Conservation (phyloP, 2,113 vertebrate species). For the Vidua macroura region DNA sequence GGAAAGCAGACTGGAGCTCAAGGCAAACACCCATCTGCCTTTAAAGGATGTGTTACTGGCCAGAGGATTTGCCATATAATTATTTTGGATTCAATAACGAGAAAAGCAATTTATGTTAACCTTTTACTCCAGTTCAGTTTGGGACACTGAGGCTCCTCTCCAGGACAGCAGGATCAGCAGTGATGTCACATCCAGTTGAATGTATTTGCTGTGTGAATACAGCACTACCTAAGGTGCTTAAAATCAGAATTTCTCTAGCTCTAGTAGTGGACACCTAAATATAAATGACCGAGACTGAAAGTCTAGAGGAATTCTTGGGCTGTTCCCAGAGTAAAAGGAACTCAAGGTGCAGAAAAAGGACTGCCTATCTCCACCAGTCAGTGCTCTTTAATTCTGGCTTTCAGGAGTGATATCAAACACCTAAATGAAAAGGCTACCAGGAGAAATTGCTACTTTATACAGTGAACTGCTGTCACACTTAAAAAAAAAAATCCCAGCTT, state of each 20-base stretch:
- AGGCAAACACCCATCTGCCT: neutral
- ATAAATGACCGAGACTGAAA: neutral
- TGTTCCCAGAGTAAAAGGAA: neutral
- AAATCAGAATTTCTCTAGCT: neutral
- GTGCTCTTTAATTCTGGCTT: neutral
- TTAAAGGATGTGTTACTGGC: neutral
- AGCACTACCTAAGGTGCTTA: neutral
- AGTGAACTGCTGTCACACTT: neutral
- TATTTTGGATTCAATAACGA: neutral
- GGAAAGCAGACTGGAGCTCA: neutral
- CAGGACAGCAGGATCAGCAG: conserved; percentile 9
- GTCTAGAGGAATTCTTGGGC: neutral
- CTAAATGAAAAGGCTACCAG: neutral
- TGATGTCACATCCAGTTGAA: neutral
- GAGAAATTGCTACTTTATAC: neutral
- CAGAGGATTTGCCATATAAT: neutral
- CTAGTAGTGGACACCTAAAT: neutral
- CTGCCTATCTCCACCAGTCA: neutral
- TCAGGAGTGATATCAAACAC: neutral
- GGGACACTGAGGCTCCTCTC: neutral
- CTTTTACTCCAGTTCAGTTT: neutral
- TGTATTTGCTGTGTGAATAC: neutral
- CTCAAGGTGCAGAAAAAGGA: neutral
- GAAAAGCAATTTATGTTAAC: neutral
- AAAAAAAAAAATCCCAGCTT: neutral